These are phyloP conservation scores for Mactra quadrangularis DNA, from an alignment of 1,140 invertebrate genomes.

Conservation along the genomic window DNA sequence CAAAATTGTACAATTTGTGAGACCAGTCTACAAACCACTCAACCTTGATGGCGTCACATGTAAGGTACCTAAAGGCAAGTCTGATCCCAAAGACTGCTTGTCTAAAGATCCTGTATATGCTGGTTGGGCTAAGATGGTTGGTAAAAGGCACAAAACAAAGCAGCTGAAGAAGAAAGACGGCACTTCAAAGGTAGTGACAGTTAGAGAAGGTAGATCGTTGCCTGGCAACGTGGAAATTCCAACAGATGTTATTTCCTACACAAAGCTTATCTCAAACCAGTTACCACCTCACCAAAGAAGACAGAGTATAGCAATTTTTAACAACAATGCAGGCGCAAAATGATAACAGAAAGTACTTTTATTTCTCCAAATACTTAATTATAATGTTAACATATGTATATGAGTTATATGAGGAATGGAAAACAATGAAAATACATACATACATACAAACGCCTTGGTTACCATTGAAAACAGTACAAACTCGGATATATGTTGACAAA, in stretches of 20 bases:
- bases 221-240: slow-evolving; percentile 8
- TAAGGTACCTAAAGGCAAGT: slow-evolving; percentile 51
- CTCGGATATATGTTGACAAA: too few relatives aligned
- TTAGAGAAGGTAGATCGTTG: not conserved
- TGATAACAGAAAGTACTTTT: too few relatives aligned
- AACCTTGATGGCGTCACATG: slow-evolving; percentile 42
- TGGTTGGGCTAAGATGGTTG: slow-evolving; percentile 55
- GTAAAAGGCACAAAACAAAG: slow-evolving; percentile 26
- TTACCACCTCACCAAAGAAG: slow-evolving; percentile 5
- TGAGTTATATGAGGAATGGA: too few relatives aligned
- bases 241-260: slow-evolving; percentile 9
- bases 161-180: slow-evolving; percentile 23
- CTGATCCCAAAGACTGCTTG: slow-evolving; percentile 54
- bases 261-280: slow-evolving; percentile 5
- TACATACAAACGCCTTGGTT: too few relatives aligned
- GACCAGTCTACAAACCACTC: slow-evolving; percentile 47
- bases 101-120: slow-evolving; percentile 50
- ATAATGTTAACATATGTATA: too few relatives aligned
- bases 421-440: too few relatives aligned
- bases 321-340: too few relatives aligned
- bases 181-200: not conserved
- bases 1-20: slow-evolving; percentile 4
- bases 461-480: too few relatives aligned
- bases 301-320: too few relatives aligned
- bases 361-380: too few relatives aligned